Conservation (phyloP, 1,140 invertebrate genomes). For the Hermetia illucens region DNA sequence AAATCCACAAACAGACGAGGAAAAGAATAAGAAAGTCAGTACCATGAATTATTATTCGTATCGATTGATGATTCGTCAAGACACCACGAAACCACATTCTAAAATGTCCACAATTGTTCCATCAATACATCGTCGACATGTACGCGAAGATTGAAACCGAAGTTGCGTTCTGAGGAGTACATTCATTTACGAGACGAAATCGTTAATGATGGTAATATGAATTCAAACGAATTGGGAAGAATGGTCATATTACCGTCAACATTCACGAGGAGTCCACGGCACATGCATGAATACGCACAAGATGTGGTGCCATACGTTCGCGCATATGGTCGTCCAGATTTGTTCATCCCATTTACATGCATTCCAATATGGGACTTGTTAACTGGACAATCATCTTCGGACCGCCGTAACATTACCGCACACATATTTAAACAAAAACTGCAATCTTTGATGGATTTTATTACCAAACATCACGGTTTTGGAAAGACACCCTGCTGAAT, state of each 20-base stretch:
- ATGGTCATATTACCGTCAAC: slow-evolving; percentile 30
- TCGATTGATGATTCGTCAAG: slow-evolving; percentile 26
- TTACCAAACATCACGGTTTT: slow-evolving; percentile 23
- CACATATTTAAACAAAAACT: slow-evolving; percentile 35
- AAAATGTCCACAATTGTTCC: slow-evolving; percentile 17
- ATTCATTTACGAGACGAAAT: slow-evolving; percentile 22
- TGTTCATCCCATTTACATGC: slow-evolving; percentile 32
- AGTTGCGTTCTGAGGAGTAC: slow-evolving; percentile 14
- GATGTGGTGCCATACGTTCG: slow-evolving; percentile 31
- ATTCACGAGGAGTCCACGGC: slow-evolving; percentile 28
- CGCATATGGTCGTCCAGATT: slow-evolving; percentile 29
- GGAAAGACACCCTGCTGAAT: slow-evolving; percentile 25
- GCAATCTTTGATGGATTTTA: slow-evolving; percentile 30
- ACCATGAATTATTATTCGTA: slow-evolving; percentile 31
- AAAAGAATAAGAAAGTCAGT: slow-evolving; percentile 22
- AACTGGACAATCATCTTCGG: slow-evolving; percentile 14
- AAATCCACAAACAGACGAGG: slow-evolving; percentile 9
- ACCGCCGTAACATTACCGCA: slow-evolving; percentile 21
- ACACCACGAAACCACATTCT: slow-evolving; percentile 23
- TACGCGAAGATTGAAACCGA: slow-evolving; percentile 34
- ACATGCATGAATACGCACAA: slow-evolving; percentile 32
- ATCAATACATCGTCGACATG: slow-evolving; percentile 34
- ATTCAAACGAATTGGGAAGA: slow-evolving; percentile 9
- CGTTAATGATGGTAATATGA: slow-evolving; percentile 6
- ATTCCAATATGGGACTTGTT: too few species aligned